Conservation (phyloP, 2,113 vertebrate species). For the Chaetops frenatus region DNA sequence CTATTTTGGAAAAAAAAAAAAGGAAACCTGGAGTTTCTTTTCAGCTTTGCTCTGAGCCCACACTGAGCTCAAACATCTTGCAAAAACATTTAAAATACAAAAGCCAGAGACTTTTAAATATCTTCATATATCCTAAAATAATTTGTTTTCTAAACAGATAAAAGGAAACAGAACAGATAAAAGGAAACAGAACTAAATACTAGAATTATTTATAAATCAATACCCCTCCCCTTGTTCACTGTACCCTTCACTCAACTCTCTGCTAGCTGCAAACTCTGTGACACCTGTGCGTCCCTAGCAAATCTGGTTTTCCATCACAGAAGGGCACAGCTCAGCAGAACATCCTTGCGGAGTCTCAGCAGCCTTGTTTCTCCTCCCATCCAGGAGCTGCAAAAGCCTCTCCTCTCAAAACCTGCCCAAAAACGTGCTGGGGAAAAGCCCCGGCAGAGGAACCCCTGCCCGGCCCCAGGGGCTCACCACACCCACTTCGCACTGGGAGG, state of each 20-base stretch:
- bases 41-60: neutral
- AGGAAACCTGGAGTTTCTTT: neutral
- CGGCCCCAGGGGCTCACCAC: fast-evolving
- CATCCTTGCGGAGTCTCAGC: neutral
- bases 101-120: neutral
- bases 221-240: neutral
- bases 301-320: neutral
- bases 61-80: neutral
- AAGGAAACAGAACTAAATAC: neutral
- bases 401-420: fast-evolving
- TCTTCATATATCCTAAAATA: neutral
- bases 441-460: neutral
- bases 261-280: fast-evolving
- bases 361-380: neutral
- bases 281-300: neutral
- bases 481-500: neutral
- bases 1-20: neutral
- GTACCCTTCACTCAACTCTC: neutral
- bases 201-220: neutral
- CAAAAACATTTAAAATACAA: neutral
- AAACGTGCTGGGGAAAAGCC: neutral
- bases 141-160: neutral
- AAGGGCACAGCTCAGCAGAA: neutral
- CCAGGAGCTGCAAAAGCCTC: fast-evolving
- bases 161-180: neutral